Evolutionary conservation across 23 tunicate genomes (phyloP), one percentile per base, ranked within the genome.

Genomic region (Styela clava): DNA sequence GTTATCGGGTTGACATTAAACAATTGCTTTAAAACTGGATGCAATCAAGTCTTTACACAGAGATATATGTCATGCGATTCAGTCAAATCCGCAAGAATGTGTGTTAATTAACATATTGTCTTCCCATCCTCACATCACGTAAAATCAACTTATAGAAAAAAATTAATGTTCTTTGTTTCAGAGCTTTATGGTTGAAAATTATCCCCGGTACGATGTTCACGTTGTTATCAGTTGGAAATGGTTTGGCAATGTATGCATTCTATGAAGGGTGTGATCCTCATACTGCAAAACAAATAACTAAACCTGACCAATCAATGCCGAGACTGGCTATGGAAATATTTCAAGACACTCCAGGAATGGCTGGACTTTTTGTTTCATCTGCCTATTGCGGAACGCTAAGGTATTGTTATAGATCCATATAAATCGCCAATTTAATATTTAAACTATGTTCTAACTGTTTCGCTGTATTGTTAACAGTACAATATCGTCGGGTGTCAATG

Each of bases 401-500:
- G 77, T 30, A 71, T 28, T 21, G 9, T 5, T 44, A 5, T 44
- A 5, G 56, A 5, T 44, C 56, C n/a, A n/a, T n/a, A 44, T 44
- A 44, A 5, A 44, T 44, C 12, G 56, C 12, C 56, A 5, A 44
- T 44, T 5, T 44, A 7, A 44, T 44, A 44, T 44, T 44, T 5
- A 44, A 44, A 44, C 56, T 44, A 44, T 44, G 56, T 44, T 44
- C 7, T 12, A 44, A 5, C 12, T 7, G 56, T 44, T 12, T 44
- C 12, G 56, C 56, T 44, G 56, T 44, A 44, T 44, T 44, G 12
- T 44, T 44, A 5, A 18, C 77, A 71, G 77, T 30, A 28, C 77
- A n/a, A 34, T 71, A 71, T 71, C 77, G 3, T 71, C 77, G 35
- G 77, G 77, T 12, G 34, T 71, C 3, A 71, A 71, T 16, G 77